Evolutionary conservation across 2,888 invertebrate genomes (phyloP), one percentile per base, ranked within the genome.

Genomic region (Caenorhabditis sinica): DNA sequence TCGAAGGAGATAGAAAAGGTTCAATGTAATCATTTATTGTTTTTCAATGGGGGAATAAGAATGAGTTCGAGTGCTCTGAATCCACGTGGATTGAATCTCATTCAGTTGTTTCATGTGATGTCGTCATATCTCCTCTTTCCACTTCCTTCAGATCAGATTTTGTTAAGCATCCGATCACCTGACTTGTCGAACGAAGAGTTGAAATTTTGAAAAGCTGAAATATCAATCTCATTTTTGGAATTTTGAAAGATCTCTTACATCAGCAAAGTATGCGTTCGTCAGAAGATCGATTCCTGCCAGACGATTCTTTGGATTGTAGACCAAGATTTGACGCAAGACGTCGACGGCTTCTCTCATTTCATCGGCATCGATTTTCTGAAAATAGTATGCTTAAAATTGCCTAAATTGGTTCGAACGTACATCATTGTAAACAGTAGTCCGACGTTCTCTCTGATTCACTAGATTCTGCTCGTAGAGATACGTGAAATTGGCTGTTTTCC

Each of bases 291-390:
- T 20, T 28, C 88, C 88, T 25, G 33, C 20, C 2, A 87, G 77
- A 23, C 89, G 74, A 0, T 69, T 45, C 25, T 53, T 40, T 8
- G 89, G 89, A 23, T 76, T 86, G 85, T 87, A 89, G 25, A 86
- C 80, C 6, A 89, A 80, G 2, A 89, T 68, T 23, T 82, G 63
- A 17, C 60, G 69, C 8, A 89, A 51, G 13, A 89, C 30, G 0
- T 69, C 45, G 0, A 82, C 40, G 0, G 85, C 75, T 11, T 83
- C 83, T 13, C 17, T 36, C 69, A 84, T 76, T 5, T 86, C 85
- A 13, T 33, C 17, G 0, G 9, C 43, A 4, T 60, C 43, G 25
- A 84, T 68, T 30, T 60, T 61, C 85, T 86, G 66, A 72, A 82
- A 53, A 23, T n/a, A n/a, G n/a, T n/a, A n/a, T n/a, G n/a, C n/a